Conservation (phyloP, 1,140 invertebrate species). For the Drosophila jambulina region DNA sequence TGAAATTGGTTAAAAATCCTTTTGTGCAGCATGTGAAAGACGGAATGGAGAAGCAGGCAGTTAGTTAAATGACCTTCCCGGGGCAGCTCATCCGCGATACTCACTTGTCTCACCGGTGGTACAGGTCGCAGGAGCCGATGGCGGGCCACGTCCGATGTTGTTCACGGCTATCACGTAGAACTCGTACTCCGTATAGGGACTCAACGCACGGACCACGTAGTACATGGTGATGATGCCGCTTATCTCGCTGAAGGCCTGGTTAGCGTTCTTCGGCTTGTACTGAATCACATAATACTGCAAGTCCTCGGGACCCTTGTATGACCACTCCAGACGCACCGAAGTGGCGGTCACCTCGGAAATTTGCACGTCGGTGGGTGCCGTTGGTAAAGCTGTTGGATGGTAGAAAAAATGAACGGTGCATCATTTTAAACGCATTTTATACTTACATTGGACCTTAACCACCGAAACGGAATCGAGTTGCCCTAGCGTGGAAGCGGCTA, state of each 20-base stretch:
- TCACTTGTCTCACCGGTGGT: slow-evolving; percentile 98
- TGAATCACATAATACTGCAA: slow-evolving; percentile 97
- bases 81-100: slow-evolving; percentile 72
- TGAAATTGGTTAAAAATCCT: slow-evolving; percentile 68
- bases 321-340: slow-evolving; percentile 96
- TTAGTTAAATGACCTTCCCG: slow-evolving; percentile 48
- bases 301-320: slow-evolving; percentile 93
- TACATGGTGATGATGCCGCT: slow-evolving; percentile 96
- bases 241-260: slow-evolving; percentile 94
- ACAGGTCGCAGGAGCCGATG: slow-evolving; percentile 93
- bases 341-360: slow-evolving; percentile 97
- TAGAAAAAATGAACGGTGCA: neutral
- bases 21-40: slow-evolving; percentile 44
- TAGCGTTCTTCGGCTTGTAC: slow-evolving; percentile 96
- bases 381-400: slow-evolving; percentile 89
- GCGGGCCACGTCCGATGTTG: slow-evolving; percentile 94
- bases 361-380: slow-evolving; percentile 93
- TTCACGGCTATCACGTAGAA: slow-evolving; percentile 98
- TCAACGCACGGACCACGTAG: slow-evolving; percentile 94
- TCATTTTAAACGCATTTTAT: neutral
- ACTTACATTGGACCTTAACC: slow-evolving; percentile 98
- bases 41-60: slow-evolving; percentile 14
- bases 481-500: slow-evolving; percentile 96
- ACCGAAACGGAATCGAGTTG: slow-evolving; percentile 94
- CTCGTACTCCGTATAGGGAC: slow-evolving; percentile 98